phyloP scores from a whole-genome alignment of 2,113 vertebrate genomes.

The Campylomormyrus tamandua region DNA sequence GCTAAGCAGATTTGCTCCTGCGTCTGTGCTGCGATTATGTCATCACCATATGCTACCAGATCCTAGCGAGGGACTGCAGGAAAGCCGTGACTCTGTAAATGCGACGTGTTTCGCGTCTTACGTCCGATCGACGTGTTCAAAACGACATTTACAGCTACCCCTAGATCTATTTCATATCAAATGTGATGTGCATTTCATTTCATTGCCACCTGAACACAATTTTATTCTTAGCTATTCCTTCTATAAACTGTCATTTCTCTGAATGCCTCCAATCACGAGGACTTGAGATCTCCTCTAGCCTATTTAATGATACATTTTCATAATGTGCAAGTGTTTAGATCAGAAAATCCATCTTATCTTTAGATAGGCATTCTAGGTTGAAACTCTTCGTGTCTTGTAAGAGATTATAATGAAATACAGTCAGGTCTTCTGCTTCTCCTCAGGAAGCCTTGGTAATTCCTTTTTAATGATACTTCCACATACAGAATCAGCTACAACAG shows the following conservation, averaged over 20 bases:
- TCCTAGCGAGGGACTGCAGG: not conserved
- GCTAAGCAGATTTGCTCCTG: conserved; percentile 41
- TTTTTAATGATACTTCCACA: not conserved
- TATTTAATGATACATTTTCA: not conserved
- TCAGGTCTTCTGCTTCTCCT: not conserved
- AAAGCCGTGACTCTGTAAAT: not conserved
- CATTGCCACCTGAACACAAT: not conserved
- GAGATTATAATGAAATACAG: not conserved
- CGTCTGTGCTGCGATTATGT: conserved; percentile 10
- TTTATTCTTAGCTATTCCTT: not conserved
- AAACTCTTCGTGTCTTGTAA: not conserved
- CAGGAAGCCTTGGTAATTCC: not conserved
- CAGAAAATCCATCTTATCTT: not conserved
- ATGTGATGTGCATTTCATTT: not conserved
- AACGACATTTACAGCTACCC: not conserved
- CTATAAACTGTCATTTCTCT: not conserved
- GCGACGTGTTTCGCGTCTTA: not conserved
- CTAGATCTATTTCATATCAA: not conserved
- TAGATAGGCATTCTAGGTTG: not conserved
- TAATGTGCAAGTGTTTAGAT: not conserved
- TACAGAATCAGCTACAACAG: not conserved
- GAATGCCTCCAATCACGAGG: not conserved
- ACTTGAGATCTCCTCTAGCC: not conserved
- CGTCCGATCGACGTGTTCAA: not conserved
- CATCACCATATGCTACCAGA: conserved; percentile 35